Evolutionary conservation across 2,888 invertebrate species (phyloP).

Genomic region (Ophion obscuratus): DNA sequence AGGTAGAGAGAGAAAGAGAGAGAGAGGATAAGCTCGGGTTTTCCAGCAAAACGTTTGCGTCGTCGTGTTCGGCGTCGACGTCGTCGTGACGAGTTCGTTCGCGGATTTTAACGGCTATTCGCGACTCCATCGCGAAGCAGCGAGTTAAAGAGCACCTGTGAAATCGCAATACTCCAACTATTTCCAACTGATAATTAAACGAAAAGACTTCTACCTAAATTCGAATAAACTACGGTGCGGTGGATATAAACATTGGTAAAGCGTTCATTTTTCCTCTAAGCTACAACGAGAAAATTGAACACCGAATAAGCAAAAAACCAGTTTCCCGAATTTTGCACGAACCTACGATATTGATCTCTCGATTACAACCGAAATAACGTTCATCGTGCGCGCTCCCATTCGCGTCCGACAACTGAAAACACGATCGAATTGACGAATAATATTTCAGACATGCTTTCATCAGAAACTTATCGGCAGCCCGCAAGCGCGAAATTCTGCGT

Average conservation of each 20-base stretch:
- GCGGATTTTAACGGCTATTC: slow-evolving; percentile 56
- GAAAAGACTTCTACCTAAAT: background rate
- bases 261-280: background rate
- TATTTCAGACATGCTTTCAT: no score
- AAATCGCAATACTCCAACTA: background rate
- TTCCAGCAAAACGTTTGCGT: slow-evolving; percentile 63
- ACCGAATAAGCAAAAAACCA: no score
- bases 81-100: slow-evolving; percentile 60
- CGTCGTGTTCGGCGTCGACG: slow-evolving; percentile 51
- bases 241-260: slow-evolving; percentile 1
- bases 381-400: no score
- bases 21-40: slow-evolving; percentile 45
- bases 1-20: no score
- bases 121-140: slow-evolving; percentile 6
- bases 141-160: slow-evolving; percentile 22
- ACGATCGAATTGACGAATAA: no score
- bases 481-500: no score
- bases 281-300: no score
- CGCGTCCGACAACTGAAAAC: no score
- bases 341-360: no score
- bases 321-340: no score
- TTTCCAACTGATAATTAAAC: background rate
- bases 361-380: no score
- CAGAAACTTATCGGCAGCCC: no score
- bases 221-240: background rate